These are phyloP conservation scores for Eulemur mongoz DNA, from an alignment of 2,797 vertebrate species.

Conservation along the genomic window DNA sequence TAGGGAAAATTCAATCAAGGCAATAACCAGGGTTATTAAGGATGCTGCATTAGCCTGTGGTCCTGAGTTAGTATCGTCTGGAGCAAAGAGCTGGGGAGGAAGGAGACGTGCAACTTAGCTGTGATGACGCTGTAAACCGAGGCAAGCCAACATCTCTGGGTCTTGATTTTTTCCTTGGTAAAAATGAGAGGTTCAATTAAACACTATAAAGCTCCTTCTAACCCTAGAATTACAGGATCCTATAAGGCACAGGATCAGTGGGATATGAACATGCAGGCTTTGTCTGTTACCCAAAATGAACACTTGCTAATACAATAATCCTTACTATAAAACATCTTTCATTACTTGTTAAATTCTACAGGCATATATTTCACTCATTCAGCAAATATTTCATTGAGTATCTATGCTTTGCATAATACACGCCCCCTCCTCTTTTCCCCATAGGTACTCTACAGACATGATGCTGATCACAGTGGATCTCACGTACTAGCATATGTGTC, in stretches of 20 bases:
- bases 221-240: background rate
- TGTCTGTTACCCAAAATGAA: background rate
- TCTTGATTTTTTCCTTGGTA: background rate
- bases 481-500: background rate
- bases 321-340: background rate
- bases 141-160: background rate
- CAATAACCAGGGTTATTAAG: slow-evolving; percentile 68
- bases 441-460: background rate
- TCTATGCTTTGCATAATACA: background rate
- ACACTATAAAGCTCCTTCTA: background rate
- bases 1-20: slow-evolving; percentile 78
- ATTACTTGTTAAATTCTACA: background rate
- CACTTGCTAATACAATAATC: background rate
- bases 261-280: background rate
- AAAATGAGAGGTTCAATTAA: background rate
- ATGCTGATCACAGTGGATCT: background rate
- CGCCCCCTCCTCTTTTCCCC: background rate
- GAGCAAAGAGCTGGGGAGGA: background rate
- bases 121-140: background rate
- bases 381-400: background rate
- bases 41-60: slow-evolving; percentile 57
- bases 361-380: background rate
- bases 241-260: background rate
- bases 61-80: slow-evolving; percentile 24
- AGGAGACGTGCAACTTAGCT: background rate